These are phyloP conservation scores for Melinaea marsaeus DNA, from an alignment of 2,888 invertebrate genomes.

Conservation along the genomic window DNA sequence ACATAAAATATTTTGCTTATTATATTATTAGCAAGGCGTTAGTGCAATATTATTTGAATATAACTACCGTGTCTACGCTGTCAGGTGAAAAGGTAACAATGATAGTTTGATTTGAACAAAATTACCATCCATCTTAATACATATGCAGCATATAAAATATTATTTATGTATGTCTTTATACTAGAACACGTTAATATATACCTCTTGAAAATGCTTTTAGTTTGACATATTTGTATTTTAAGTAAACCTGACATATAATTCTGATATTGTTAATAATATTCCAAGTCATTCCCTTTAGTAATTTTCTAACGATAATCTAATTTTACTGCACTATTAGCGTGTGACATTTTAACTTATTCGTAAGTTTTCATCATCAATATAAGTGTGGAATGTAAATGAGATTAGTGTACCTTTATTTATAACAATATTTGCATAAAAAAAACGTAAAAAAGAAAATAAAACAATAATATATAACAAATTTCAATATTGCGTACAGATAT, in stretches of 20 bases:
- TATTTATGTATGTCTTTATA: background rate
- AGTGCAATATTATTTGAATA: too few relatives aligned
- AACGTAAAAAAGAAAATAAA: background rate
- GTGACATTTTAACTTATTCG: constrained; percentile 18
- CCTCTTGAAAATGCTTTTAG: background rate
- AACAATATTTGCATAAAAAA: constrained; percentile 5
- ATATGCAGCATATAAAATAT: constrained; percentile 1
- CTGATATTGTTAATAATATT: constrained; percentile 1
- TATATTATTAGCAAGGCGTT: too few relatives aligned
- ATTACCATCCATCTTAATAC: background rate
- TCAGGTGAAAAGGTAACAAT: constrained; percentile 5
- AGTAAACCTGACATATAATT: background rate
- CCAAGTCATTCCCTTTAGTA: background rate
- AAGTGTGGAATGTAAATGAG: constrained; percentile 33
- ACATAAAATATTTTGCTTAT: too few relatives aligned
- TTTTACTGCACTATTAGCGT: constrained; percentile 10
- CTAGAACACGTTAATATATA: constrained; percentile 4
- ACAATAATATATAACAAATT: background rate
- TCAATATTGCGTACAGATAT: constrained; percentile 4
- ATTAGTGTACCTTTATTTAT: constrained; percentile 22
- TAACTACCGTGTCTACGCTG: background rate
- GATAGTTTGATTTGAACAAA: background rate
- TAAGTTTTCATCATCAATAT: constrained; percentile 24
- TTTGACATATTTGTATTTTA: background rate
- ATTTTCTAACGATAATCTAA: constrained; percentile 3